Conservation (phyloP, 2,888 invertebrate genomes). For the Phorcus lineatus region DNA sequence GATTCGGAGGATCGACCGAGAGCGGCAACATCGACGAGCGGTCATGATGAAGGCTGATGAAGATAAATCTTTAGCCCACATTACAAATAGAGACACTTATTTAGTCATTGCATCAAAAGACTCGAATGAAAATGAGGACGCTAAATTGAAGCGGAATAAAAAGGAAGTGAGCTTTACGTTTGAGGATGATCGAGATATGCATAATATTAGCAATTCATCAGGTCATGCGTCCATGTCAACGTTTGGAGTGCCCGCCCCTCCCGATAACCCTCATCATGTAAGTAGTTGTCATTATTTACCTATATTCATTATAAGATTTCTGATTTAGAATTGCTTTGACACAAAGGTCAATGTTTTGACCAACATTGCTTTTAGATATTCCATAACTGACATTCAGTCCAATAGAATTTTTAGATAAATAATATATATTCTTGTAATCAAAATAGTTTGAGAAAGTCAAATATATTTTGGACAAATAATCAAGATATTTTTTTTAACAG, state of each 20-base stretch:
- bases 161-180: conserved; percentile 68
- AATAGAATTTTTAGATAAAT: background rate
- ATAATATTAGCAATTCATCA: conserved; percentile 53
- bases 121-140: conserved; percentile 41
- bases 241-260: conserved; percentile 38
- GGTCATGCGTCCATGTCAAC: conserved; percentile 57
- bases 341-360: background rate
- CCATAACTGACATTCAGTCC: background rate
- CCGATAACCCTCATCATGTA: conserved; percentile 50
- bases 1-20: conserved; percentile 52
- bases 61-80: conserved; percentile 27
- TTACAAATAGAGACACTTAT: conserved; percentile 26
- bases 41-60: conserved; percentile 32
- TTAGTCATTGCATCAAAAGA: conserved; percentile 22
- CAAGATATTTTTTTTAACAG: background rate
- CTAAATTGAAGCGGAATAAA: conserved; percentile 52
- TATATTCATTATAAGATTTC: background rate
- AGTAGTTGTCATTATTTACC: too few species aligned
- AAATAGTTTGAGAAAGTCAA: background rate
- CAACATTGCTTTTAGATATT: background rate
- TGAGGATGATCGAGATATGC: conserved; percentile 51
- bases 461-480: background rate
- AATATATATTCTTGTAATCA: background rate
- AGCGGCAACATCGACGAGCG: conserved; percentile 38
- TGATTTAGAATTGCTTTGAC: background rate